Percentiles rank a stretch among this genome's conserved stretches.
These are phyloP conservation scores for Phaenicophaeus curvirostris DNA, from an alignment of 2,797 vertebrate genomes.

Conservation along the genomic window DNA sequence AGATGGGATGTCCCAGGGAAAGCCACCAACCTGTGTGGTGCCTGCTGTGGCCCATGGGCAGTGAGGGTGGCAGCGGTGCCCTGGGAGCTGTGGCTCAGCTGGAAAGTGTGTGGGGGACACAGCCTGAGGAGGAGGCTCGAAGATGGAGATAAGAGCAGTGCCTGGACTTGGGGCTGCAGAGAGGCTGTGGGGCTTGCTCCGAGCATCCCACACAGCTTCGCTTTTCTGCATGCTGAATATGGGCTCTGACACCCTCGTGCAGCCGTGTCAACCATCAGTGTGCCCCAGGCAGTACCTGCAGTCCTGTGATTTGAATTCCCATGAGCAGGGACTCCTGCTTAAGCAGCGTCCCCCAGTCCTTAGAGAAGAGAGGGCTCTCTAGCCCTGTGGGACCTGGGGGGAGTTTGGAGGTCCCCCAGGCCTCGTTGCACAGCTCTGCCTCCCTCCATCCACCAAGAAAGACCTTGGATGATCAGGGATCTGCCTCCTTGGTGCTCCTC, in stretches of 20 bases:
- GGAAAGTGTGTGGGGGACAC: rapidly evolving
- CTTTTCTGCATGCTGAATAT: background rate
- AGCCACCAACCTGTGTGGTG: background rate
- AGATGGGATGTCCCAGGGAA: background rate
- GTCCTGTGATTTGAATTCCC: background rate
- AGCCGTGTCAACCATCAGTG: too few species aligned
- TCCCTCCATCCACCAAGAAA: background rate
- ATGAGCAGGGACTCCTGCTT: rapidly evolving
- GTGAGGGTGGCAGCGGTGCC: background rate
- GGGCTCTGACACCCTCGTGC: background rate
- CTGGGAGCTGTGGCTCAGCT: background rate
- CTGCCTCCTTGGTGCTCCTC: background rate
- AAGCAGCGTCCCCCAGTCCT: background rate
- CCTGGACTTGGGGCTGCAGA: background rate
- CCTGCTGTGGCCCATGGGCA: rapidly evolving
- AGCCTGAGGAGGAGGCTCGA: background rate
- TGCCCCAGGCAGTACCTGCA: background rate
- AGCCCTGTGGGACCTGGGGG: too few species aligned
- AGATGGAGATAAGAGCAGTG: background rate
- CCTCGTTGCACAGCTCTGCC: background rate
- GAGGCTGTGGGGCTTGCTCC: background rate
- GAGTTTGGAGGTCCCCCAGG: background rate
- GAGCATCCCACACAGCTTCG: background rate
- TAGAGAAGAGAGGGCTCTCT: background rate
- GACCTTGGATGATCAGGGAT: rapidly evolving